phyloP scores from a whole-genome alignment of 2,888 invertebrate genomes.

The Tanytarsus gracilentus region DNA sequence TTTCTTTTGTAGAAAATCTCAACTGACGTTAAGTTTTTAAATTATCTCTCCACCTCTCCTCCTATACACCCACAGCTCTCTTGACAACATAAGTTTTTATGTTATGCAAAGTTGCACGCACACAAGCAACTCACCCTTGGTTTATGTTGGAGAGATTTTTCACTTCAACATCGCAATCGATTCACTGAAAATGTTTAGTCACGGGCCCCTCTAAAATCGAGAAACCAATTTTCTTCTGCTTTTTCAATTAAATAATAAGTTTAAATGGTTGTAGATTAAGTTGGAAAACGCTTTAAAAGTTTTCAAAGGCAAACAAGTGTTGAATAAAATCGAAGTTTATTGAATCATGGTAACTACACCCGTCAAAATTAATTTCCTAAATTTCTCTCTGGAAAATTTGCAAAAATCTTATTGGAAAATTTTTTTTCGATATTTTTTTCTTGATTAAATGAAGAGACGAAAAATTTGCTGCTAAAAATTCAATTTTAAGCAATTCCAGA shows the following conservation, averaged over 20 bases:
- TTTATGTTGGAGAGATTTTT: background rate
- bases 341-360: slow-evolving; percentile 19
- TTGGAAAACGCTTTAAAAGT: background rate
- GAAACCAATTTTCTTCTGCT: slow-evolving; percentile 20
- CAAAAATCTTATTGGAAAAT: no score
- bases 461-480: background rate
- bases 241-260: slow-evolving; percentile 21
- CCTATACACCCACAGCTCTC: no score
- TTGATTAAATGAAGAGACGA: background rate
- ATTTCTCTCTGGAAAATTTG: no score
- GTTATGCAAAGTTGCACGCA: background rate
- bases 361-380: no score
- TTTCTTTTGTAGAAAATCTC: no score
- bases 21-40: no score
- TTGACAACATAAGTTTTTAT: background rate
- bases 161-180: no score
- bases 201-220: background rate
- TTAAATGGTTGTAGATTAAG: slow-evolving; percentile 7
- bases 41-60: no score
- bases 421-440: no score
- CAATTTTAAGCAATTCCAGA: background rate
- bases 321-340: background rate
- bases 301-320: background rate
- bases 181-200: background rate
- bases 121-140: background rate